These are phyloP conservation scores for Calcarius lapponicus DNA, from an alignment of 2,797 vertebrate species.

Conservation along the genomic window DNA sequence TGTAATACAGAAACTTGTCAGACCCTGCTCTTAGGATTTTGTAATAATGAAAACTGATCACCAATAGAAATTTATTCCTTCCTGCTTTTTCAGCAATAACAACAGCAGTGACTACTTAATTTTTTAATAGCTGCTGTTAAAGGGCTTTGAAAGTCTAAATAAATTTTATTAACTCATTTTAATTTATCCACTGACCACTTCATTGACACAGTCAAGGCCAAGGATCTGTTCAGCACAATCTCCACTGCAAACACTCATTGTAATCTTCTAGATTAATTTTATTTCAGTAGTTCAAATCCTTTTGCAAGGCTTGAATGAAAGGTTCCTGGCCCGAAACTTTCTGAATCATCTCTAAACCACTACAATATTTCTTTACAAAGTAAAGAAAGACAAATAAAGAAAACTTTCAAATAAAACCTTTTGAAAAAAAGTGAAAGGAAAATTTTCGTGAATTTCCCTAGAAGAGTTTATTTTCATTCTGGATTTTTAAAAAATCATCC, in stretches of 20 bases:
- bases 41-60: slow-evolving; percentile 17
- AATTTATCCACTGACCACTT: not conserved
- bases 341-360: not conserved
- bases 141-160: not conserved
- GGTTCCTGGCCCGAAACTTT: not conserved
- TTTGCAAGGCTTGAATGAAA: not conserved
- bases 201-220: not conserved
- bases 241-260: not conserved
- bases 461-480: not conserved
- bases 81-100: not conserved
- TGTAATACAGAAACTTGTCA: not conserved
- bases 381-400: not conserved
- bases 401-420: not conserved
- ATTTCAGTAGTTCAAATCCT: not conserved
- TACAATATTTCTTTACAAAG: not conserved
- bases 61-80: slow-evolving; percentile 14
- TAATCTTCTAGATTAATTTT: not conserved
- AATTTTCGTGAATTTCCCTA: not conserved
- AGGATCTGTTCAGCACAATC: not conserved
- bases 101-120: not conserved
- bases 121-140: slow-evolving; percentile 3
- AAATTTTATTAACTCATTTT: not conserved
- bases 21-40: not conserved
- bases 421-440: not conserved
- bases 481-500: not conserved